Base-by-base conservation (phyloP, 2,888 invertebrate species). In the Drosophila nigricruria region DNA sequence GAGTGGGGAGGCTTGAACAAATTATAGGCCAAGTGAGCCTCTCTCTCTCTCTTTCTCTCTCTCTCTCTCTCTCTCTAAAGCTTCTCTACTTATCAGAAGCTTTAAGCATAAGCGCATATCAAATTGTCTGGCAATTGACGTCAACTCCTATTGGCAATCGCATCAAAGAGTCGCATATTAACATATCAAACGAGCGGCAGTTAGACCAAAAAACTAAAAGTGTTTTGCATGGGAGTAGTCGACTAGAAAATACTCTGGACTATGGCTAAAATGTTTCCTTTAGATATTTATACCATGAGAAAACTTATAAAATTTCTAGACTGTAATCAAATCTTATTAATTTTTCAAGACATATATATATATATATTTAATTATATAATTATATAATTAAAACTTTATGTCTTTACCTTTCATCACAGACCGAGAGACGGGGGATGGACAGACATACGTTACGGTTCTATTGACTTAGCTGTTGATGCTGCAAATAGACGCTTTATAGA, bases 171-270 rank as follows among this genome's bases (percentile, higher is more conserved):
- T 82, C 79, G 81, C 81, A 86, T 79, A 86, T 84, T 84, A 86
- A 78, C 86, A 85, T 86, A 86, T 84, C 86, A 85, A 86, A 85
- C 84, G 84, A 85, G 84, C 86, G 67, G 73, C 82, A 83, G 80
- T 84, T 83, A 83, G 70, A 56, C 16, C 32, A 42, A 56, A 56
- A 23, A 30, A 14, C 38, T 38, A n/a, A 38, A 27, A 52, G 2
- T 36, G 5, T 25, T 23, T 38, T 0, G 2, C 2, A 6, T 3
- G 3, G 8, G 14, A 18, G 25, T n/a, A 36, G 1, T 27, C 12
- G 53, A 38, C 25, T 38, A n/a, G 38, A 9, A 53, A 9, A 38
- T 53, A 12, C 53, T 10, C 10, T 16, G 0, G 20, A 42, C 20
- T 20, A 8, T 30, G 0, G 6, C 0, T 30, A 30, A 30, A 30